phyloP scores from a whole-genome alignment of 2,888 invertebrate genomes.

The Monopis laevigella region DNA sequence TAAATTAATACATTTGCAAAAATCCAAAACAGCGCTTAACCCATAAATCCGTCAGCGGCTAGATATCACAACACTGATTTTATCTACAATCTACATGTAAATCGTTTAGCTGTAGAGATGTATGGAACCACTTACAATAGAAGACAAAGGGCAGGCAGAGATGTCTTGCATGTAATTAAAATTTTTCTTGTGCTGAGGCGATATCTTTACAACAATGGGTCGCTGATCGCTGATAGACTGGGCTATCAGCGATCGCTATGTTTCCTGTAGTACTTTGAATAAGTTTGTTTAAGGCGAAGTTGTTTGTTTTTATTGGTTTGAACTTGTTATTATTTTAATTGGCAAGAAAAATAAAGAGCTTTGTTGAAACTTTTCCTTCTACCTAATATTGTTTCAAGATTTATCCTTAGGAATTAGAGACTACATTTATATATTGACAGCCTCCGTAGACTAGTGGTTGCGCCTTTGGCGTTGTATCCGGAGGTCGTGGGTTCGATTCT shows the following conservation, averaged over 20 bases:
- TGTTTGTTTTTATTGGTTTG: too few species aligned
- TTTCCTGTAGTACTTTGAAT: slow-evolving; percentile 38
- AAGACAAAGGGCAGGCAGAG: slow-evolving; percentile 40
- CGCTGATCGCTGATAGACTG: slow-evolving; percentile 38
- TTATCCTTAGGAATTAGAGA: too few species aligned
- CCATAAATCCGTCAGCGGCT: slow-evolving; percentile 5
- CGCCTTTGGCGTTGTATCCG: too few species aligned
- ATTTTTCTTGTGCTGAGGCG: slow-evolving; percentile 26
- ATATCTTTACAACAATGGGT: slow-evolving; percentile 46
- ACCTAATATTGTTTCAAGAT: too few species aligned
- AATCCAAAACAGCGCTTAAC: slow-evolving; percentile 4
- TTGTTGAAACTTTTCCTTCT: too few species aligned
- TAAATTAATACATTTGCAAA: too few species aligned
- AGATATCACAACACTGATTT: slow-evolving; percentile 21
- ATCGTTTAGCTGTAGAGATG: slow-evolving; percentile 38
- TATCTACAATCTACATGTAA: slow-evolving; percentile 35
- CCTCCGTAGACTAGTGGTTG: too few species aligned
- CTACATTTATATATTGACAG: too few species aligned
- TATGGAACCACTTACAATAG: slow-evolving; percentile 45
- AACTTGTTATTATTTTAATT: too few species aligned
- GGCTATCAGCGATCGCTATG: slow-evolving; percentile 41
- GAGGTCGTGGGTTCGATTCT: too few species aligned
- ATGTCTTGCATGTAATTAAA: slow-evolving; percentile 26
- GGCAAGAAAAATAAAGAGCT: too few species aligned
- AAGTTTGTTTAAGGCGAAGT: slow-evolving; percentile 35